Base-by-base conservation (phyloP, 2,113 vertebrate genomes). In the Meriones unguiculatus region DNA sequence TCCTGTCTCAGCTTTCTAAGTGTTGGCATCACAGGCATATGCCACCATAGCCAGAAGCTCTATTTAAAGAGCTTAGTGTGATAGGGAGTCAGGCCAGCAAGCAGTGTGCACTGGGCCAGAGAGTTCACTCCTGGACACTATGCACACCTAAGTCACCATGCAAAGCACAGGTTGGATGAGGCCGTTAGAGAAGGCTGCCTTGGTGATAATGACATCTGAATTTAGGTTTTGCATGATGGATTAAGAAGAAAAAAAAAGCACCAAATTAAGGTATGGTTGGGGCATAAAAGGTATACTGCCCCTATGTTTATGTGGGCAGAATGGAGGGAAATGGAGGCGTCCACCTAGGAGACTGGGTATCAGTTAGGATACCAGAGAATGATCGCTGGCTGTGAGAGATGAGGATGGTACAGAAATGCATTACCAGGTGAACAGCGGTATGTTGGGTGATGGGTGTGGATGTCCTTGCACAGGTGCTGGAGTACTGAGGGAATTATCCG, bases 161-260 rank as follows among this genome's bases (percentile, higher is more conserved):
- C 0, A n/a, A 15, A 57, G 1, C 28, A 10, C 35, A 35, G 1
- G 18, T 30, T 5, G 17, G 32, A n/a, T 25, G 52, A 41, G 22
- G 64, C 30, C 54, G 20, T 50, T 57, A 2, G 2, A n/a, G 88
- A 75, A 52, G 50, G 57, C 70, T 59, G 10, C 70, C 85, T 46
- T 76, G 38, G 41, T 28, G 22, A 54, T 93, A 20, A 0, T 22
- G 77, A 46, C 50, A 77, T 50, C 65, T 77, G 30, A 72, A n/a
- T 18, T 46, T 59, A 86, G n/a, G 2, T 82, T 87, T 64, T 91
- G 32, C 93, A 94, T 76, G 70, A 80, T 59, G 59, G 80, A 76
- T 82, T 62, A 64, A 50, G 41, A 32, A 11, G 25, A 30, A 2
- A 20, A 41, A 41, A 17, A 65, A 46, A 8, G 30, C 41, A 50